These are phyloP conservation scores for Ardeotis arabs DNA, from an alignment of 2,113 vertebrate genomes.

Conservation along the genomic window DNA sequence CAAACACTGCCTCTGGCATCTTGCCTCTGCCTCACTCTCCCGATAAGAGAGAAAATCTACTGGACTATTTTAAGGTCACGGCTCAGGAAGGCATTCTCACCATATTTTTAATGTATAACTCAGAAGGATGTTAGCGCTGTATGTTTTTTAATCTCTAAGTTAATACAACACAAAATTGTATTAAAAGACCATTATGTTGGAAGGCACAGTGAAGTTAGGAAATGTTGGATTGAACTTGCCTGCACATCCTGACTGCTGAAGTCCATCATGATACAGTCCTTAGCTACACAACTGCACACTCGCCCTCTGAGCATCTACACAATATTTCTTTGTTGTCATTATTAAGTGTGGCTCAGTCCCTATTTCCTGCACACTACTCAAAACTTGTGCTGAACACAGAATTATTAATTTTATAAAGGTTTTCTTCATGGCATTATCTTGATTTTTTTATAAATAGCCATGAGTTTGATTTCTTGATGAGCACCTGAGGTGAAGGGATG, in stretches of 20 bases:
- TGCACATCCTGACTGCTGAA: not conserved
- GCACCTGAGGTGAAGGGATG: not conserved
- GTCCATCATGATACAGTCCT: not conserved
- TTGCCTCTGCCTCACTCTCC: not conserved
- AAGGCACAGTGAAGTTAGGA: not conserved
- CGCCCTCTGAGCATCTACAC: not conserved
- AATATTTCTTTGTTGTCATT: not conserved
- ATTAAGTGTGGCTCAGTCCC: not conserved
- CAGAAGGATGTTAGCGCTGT: not conserved
- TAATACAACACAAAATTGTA: conserved; percentile 5
- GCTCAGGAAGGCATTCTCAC: not conserved
- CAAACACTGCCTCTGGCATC: not conserved
- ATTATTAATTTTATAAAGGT: not conserved
- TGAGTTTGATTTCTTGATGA: not conserved
- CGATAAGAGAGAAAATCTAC: not conserved
- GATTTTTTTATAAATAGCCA: not conserved
- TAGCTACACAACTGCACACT: not conserved
- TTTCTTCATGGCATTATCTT: not conserved
- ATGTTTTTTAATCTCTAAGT: not conserved
- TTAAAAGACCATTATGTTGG: not conserved
- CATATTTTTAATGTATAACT: not conserved
- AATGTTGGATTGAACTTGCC: conserved; percentile 7
- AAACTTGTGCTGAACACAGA: not conserved
- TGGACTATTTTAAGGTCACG: not conserved
- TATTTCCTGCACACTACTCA: not conserved